phyloP scores from a whole-genome alignment of 2,113 vertebrate genomes.

The Planiliza haematocheilus region DNA sequence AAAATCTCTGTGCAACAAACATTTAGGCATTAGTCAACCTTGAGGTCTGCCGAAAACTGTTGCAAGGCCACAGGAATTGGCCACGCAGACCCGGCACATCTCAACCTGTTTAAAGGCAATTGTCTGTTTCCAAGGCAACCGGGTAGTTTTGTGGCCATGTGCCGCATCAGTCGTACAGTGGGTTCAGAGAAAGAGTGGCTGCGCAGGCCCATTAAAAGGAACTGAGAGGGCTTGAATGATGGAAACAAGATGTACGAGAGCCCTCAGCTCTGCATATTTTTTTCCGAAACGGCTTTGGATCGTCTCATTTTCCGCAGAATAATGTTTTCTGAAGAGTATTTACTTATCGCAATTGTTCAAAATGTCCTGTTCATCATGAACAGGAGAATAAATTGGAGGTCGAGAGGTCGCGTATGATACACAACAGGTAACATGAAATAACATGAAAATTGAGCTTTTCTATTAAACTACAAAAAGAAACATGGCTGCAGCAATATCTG shows the following conservation, averaged over 20 bases:
- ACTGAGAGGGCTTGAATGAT: constrained; percentile 36
- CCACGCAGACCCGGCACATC: constrained; percentile 48
- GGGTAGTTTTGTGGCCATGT: constrained; percentile 63
- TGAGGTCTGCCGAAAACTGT: constrained; percentile 47
- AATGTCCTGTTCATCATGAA: neutral
- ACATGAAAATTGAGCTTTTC: too few species aligned
- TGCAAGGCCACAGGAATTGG: constrained; percentile 64
- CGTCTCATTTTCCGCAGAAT: neutral
- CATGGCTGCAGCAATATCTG: neutral
- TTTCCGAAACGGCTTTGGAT: neutral
- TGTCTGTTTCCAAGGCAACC: constrained; percentile 82
- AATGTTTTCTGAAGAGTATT: neutral
- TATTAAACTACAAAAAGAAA: neutral
- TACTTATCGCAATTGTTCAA: constrained; percentile 5
- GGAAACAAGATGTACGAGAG: neutral
- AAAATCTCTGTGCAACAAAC: neutral
- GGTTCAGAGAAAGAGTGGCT: constrained; percentile 43
- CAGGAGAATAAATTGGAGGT: neutral
- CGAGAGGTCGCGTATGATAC: neutral
- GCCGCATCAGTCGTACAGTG: constrained; percentile 43
- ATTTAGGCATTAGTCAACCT: constrained; percentile 36
- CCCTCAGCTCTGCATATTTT: constrained; percentile 20
- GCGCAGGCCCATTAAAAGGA: constrained; percentile 28
- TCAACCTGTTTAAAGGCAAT: constrained; percentile 71
- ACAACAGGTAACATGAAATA: neutral